Base-by-base conservation (phyloP, 2,113 vertebrate species). In the Hippocampus comes region DNA sequence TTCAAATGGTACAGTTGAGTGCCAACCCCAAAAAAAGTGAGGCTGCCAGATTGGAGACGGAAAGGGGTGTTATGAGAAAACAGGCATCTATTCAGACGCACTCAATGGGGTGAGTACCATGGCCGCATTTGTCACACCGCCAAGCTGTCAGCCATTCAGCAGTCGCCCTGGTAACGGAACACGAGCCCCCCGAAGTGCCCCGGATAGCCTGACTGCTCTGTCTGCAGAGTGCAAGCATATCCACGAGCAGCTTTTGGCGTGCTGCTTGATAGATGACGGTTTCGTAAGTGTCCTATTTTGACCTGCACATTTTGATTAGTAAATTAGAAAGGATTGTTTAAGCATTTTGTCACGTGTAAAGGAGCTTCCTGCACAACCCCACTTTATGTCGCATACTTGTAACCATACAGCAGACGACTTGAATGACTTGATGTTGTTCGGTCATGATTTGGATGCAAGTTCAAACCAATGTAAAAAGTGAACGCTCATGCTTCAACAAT, bases 131-230 rank as follows among this genome's bases (percentile, higher is more conserved):
- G 89, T 88, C 87, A 88, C 77, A 57, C 67, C 2, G 88, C 89
- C 89, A 88, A 80, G 79, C 87, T 76, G 84, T 56, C 73, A 85
- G 34, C 85, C 83, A 90, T 92, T 91, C 85, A 90, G 82, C 67
- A 66, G 88, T 92, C 83, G 78, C 84, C 87, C 76, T 87, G 86
- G 90, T 88, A 90, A 91, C 89, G 10, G 79, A 73, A 85, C 81
- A 75, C 84, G 85, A 86, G 76, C 78, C 80, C 82, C 84, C 86
- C 77, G 84, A 83, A 82, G 68, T 66, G 5, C 64, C 64, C 23
- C 81, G 80, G 74, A 74, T 67, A 57, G 82, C 68, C 68, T 49
- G 83, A 68, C 78, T 63, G 65, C 81, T 84, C 12, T 42, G 79
- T 79, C 61, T 68, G 77, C 74, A 77, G 67, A 80, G 73, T 73